Evolutionary conservation across 2,888 invertebrate species (phyloP).

Genomic region (Campoletis raptor): DNA sequence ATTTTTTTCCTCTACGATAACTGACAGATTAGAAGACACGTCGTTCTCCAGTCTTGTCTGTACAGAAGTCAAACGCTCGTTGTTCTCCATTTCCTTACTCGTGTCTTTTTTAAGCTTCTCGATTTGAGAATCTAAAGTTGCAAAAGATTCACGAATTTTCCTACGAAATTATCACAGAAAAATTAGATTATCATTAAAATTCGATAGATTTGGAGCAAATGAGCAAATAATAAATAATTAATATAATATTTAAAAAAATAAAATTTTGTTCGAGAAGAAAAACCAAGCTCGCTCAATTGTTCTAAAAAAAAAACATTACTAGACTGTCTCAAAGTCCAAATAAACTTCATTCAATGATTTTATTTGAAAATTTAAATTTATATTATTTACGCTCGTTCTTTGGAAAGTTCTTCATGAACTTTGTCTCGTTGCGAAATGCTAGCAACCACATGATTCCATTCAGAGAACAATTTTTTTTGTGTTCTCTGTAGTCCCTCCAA

Average conservation of each 20-base stretch:
- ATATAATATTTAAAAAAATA: background rate
- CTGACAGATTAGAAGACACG: slow-evolving; percentile 81
- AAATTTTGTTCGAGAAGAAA: background rate
- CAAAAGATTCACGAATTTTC: slow-evolving; percentile 87
- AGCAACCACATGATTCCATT: slow-evolving; percentile 91
- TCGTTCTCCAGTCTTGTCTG: slow-evolving; percentile 88
- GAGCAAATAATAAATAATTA: too few species aligned
- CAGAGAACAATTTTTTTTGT: slow-evolving; percentile 89
- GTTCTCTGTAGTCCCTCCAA: slow-evolving; percentile 90
- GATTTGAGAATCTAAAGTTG: slow-evolving; percentile 87
- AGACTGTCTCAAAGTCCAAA: background rate
- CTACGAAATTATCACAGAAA: slow-evolving; percentile 82
- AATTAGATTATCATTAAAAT: background rate
- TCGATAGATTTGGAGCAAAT: background rate
- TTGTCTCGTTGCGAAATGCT: slow-evolving; percentile 90
- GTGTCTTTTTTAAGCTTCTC: slow-evolving; percentile 89
- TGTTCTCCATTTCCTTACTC: slow-evolving; percentile 88
- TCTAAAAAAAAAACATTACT: background rate
- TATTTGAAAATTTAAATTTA: background rate
- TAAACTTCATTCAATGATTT: background rate
- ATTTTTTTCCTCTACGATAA: slow-evolving; percentile 86
- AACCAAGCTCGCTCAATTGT: too few species aligned
- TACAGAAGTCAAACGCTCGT: slow-evolving; percentile 88
- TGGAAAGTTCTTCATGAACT: slow-evolving; percentile 87
- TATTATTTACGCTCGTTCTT: slow-evolving; percentile 86